Percentiles rank a stretch among this genome's conserved stretches.
These are phyloP conservation scores for Bruchidius siliquastri DNA, from an alignment of 2,888 invertebrate genomes.

Conservation along the genomic window DNA sequence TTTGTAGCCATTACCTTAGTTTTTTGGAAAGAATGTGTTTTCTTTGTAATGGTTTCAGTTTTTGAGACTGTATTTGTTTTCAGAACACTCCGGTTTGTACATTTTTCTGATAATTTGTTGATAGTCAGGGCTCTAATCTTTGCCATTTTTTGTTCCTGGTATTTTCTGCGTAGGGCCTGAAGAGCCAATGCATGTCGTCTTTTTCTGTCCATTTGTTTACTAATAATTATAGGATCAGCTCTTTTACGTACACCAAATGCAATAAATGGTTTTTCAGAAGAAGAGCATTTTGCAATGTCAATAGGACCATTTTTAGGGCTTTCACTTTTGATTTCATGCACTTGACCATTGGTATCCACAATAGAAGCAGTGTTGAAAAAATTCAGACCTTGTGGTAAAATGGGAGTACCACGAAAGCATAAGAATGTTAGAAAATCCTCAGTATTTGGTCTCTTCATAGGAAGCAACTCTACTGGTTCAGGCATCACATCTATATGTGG, in stretches of 20 bases:
- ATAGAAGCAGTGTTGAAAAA: conserved; percentile 57
- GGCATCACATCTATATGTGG: conserved; percentile 44
- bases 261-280: conserved; percentile 46
- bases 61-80: conserved; percentile 49
- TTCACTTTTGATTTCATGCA: conserved; percentile 40
- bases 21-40: conserved; percentile 38
- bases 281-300: conserved; percentile 36
- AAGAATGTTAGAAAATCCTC: conserved; percentile 83
- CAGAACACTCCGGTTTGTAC: conserved; percentile 45
- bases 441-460: conserved; percentile 69
- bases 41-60: conserved; percentile 43
- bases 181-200: conserved; percentile 48
- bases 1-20: conserved; percentile 43
- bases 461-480: conserved; percentile 56
- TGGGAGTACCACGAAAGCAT: conserved; percentile 73
- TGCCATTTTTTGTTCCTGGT: conserved; percentile 58
- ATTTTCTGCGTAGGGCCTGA: conserved; percentile 56
- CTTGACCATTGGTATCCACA: conserved; percentile 41
- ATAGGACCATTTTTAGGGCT: conserved; percentile 40
- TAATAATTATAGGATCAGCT: conserved; percentile 50
- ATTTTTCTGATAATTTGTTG: conserved; percentile 46
- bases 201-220: conserved; percentile 46
- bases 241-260: conserved; percentile 56
- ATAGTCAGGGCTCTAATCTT: conserved; percentile 50
- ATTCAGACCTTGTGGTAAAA: conserved; percentile 67